Base-by-base conservation (phyloP, 1,140 invertebrate species). In the Carcinoscorpius rotundicauda region DNA sequence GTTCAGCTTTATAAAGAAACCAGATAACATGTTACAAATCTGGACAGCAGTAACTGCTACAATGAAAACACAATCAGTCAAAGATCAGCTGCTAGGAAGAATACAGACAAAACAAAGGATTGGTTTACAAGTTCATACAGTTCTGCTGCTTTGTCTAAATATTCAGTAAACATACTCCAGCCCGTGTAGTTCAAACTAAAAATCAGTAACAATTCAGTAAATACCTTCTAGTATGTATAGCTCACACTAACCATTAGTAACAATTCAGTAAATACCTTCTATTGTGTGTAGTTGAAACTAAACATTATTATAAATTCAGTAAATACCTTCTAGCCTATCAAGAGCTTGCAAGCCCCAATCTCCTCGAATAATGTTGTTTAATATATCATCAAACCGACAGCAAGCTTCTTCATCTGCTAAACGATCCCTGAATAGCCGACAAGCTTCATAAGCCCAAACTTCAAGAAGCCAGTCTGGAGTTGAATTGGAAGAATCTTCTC, bases 401-500 rank as follows among this genome's bases (percentile, higher is more conserved):
- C 81, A 81, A 68, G 91, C 84, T 48, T 88, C 82, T 49, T 81
- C 76, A 52, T 81, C 82, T 3, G 86, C 82, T 49, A 96, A 78
- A 72, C 86, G 82, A 73, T 94, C 89, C 66, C 81, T 80, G 76
- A 95, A 95, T 69, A 92, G 81, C 68, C 86, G 77, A 49, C 81
- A 75, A 4, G 86, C 85, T 81, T 95, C 92, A 72, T 88, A 85
- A 55, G 81, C 76, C 70, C 89, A 79, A 10, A 85, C 83, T 82
- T 88, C 73, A 61, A 81, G 77, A 4, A 80, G 63, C 50, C 61
- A 66, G 11, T 70, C 67, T 49, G 67, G 60, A 29, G 62, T 58
- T 60, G 50, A 61, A 9, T 61, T 48, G 8, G 61, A 63, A 5
- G 66, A 52, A 58, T 56, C 61, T 10, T 69, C 70, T 10, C 68